Percentiles rank a stretch among this genome's conserved stretches.
phyloP scores from a whole-genome alignment of 2,888 invertebrate species.

The Aporophyla lueneburgensis region DNA sequence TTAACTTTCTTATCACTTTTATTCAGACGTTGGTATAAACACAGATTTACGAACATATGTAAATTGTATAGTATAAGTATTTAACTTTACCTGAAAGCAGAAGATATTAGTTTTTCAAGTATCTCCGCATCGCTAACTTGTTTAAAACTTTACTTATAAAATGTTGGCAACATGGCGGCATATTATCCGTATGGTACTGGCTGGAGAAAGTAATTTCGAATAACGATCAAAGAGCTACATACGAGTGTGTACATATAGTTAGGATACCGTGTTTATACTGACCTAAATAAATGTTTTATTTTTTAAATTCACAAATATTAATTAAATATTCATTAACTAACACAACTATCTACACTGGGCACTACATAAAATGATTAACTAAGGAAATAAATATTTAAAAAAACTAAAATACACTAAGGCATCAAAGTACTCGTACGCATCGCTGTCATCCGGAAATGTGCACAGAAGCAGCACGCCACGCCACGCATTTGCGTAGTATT shows the following conservation, averaged over 20 bases:
- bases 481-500: too few species aligned
- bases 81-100: conserved; percentile 27
- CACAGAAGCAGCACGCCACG: too few species aligned
- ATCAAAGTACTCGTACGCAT: too few species aligned
- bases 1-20: conserved; percentile 35
- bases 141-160: conserved; percentile 48
- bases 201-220: conserved; percentile 23
- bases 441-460: too few species aligned
- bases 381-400: too few species aligned
- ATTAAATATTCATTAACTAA: too few species aligned
- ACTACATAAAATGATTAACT: too few species aligned
- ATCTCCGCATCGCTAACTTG: conserved; percentile 20
- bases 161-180: conserved; percentile 26
- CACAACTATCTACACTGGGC: too few species aligned
- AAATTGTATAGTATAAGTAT: conserved; percentile 13
- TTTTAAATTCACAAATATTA: too few species aligned
- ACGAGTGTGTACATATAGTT: neutral
- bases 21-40: conserved; percentile 6
- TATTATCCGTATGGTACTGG: neutral
- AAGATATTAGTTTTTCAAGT: conserved; percentile 53
- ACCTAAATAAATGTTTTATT: too few species aligned
- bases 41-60: neutral
- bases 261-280: too few species aligned
- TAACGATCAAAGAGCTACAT: neutral
- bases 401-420: too few species aligned